These are phyloP conservation scores for Batillaria attramentaria DNA, from an alignment of 1,140 invertebrate genomes.

Conservation along the genomic window DNA sequence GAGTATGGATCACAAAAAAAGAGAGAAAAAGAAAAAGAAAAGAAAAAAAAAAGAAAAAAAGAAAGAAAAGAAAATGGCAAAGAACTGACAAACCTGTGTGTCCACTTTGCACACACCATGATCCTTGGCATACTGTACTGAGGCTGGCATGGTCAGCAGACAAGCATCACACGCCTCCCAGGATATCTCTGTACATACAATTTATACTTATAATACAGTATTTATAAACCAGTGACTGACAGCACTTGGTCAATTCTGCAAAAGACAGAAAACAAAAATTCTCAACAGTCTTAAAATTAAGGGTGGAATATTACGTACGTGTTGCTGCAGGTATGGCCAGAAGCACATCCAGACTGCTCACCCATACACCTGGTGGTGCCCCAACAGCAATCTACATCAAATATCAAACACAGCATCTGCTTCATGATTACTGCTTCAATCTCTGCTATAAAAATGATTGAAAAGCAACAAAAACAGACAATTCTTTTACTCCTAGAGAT, in stretches of 20 bases:
- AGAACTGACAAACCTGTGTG: constrained; percentile 53
- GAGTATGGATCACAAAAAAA: background rate
- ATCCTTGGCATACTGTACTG: constrained; percentile 63
- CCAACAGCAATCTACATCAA: constrained; percentile 65
- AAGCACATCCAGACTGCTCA: constrained; percentile 73
- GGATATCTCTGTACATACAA: constrained; percentile 48
- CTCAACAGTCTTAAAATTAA: background rate
- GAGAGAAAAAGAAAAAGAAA: background rate
- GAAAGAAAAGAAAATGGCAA: background rate
- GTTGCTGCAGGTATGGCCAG: constrained; percentile 58
- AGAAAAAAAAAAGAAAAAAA: background rate
- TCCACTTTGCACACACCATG: constrained; percentile 72
- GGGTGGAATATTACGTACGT: constrained; percentile 47
- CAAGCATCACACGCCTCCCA: constrained; percentile 62
- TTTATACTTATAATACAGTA: background rate
- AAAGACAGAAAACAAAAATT: background rate
- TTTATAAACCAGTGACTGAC: background rate
- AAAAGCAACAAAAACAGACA: too few species aligned
- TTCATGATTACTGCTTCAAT: too few species aligned
- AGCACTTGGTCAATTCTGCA: background rate
- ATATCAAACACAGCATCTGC: too few species aligned
- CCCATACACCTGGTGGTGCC: constrained; percentile 72
- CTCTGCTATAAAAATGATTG: too few species aligned
- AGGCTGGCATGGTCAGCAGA: constrained; percentile 66
- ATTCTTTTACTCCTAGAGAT: too few species aligned